Evolutionary conservation across 2,797 vertebrate genomes (phyloP), one percentile per base, ranked within the genome.

Genomic region (Falco berigora): DNA sequence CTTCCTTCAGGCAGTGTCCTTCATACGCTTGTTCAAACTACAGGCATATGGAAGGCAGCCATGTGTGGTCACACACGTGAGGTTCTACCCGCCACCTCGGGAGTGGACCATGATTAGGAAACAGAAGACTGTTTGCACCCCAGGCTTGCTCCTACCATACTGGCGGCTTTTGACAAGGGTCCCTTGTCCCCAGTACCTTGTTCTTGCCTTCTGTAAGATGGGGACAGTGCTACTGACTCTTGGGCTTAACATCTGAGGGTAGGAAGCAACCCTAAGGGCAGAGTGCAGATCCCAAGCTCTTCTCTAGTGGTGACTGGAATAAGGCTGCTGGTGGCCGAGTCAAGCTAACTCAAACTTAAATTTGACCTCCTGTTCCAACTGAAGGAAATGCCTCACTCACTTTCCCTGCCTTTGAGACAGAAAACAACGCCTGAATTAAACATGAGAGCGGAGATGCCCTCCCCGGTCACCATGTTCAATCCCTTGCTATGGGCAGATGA

Each of bases 331-430:
- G 55, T 53, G 44, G n/a, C 49, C 0, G 1, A 84, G 49, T 28
- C 0, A 2, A 79, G 52, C n/a, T 72, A 84, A 55, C 34, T 75
- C 52, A 52, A 12, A 63, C 24, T 59, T 44, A 59, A 73, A 80
- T 52, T 56, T 79, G 69, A 94, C 69, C 88, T 94, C 55, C 72
- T 0, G 0, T 81, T 94, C 63, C 55, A 49, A 23, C 7, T 1
- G 4, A 36, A 88, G 82, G 5, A 30, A 94, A 71, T 0, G 2
- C 46, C 22, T 80, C 0, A 0, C 58, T 92, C 8, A 1, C 55
- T 92, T 91, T 66, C 59, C 38, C 55, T 94, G 80, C 55, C 69
- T 95, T 90, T 59, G 88, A 95, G 88, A 84, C 21, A 79, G 79
- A 63, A 88, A 86, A 46, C 55, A 76, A 36, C 0, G 0, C 59